A percentile compares a stretch with the other conserved stretches of the same genome.
These are phyloP conservation scores for Passerina amoena DNA, from an alignment of 2,113 vertebrate species.

Conservation along the genomic window DNA sequence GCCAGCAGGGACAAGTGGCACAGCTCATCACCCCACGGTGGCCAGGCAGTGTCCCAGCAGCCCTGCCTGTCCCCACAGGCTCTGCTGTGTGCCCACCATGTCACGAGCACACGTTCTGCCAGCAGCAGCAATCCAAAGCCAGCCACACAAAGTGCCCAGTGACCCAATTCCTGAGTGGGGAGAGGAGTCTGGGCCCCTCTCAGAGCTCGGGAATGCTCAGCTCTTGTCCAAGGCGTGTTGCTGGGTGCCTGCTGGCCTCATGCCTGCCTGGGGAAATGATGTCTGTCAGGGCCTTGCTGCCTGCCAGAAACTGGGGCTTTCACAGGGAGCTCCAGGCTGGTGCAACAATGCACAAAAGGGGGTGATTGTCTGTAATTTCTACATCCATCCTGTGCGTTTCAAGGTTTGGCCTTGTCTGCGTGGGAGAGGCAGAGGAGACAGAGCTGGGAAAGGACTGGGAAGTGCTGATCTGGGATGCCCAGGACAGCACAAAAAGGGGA, in stretches of 20 bases:
- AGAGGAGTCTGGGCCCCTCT: background rate
- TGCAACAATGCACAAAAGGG: background rate
- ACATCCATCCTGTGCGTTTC: background rate
- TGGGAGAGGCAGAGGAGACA: background rate
- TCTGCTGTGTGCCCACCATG: background rate
- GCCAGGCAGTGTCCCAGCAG: background rate
- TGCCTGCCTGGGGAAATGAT: background rate
- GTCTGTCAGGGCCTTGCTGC: background rate
- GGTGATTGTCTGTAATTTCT: background rate
- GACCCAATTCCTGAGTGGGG: background rate
- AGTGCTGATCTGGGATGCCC: background rate
- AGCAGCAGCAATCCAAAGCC: background rate
- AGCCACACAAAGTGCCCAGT: background rate
- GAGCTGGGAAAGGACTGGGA: too few species aligned
- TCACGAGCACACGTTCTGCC: background rate
- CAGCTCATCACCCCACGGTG: accelerated
- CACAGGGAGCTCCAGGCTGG: background rate
- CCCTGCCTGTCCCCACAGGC: background rate
- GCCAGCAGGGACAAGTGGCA: background rate
- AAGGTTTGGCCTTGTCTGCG: background rate
- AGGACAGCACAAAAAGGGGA: background rate
- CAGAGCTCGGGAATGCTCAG: background rate
- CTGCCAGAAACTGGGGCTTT: background rate
- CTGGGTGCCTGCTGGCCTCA: background rate
- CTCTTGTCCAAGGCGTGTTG: background rate